Conservation (phyloP, 2,113 vertebrate genomes). For the Gila orcuttii region DNA sequence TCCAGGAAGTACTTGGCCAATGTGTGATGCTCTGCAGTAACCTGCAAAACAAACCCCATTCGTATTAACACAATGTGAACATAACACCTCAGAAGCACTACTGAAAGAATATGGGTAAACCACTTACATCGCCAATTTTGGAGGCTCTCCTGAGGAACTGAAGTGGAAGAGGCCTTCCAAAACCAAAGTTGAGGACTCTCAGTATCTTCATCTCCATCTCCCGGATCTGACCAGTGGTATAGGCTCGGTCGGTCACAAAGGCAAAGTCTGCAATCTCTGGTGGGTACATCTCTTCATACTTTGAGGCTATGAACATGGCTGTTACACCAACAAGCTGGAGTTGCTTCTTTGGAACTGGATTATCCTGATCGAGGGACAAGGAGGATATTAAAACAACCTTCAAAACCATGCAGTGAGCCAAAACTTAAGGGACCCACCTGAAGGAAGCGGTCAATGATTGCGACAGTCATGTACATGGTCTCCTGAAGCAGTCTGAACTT, state of each 20-base stretch:
- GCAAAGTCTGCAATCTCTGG: constrained; percentile 79
- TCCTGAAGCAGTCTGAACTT: constrained; percentile 85
- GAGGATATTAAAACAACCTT: not conserved
- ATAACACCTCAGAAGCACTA: not conserved
- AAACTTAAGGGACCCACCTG: constrained; percentile 72
- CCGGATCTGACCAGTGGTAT: constrained; percentile 78
- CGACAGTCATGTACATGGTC: constrained; percentile 87
- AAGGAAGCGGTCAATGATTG: constrained; percentile 84
- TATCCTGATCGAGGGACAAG: constrained; percentile 67
- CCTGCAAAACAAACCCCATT: constrained; percentile 63
- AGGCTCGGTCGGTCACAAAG: constrained; percentile 77
- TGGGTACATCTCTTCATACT: constrained; percentile 85
- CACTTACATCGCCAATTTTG: constrained; percentile 80
- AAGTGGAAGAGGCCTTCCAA: constrained; percentile 78
- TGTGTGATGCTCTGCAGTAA: constrained; percentile 77
- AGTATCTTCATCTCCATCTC: constrained; percentile 86
- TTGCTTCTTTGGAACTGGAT: constrained; percentile 78
- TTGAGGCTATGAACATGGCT: constrained; percentile 87
- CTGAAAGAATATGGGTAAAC: not conserved
- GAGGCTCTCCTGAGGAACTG: constrained; percentile 84
- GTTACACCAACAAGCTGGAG: constrained; percentile 87
- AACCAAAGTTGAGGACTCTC: constrained; percentile 76
- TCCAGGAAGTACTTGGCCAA: constrained; percentile 88
- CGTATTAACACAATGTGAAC: not conserved
- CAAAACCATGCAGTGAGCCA: not conserved